phyloP scores from a whole-genome alignment of 2,888 invertebrate species.

The Amphipoea oculea region DNA sequence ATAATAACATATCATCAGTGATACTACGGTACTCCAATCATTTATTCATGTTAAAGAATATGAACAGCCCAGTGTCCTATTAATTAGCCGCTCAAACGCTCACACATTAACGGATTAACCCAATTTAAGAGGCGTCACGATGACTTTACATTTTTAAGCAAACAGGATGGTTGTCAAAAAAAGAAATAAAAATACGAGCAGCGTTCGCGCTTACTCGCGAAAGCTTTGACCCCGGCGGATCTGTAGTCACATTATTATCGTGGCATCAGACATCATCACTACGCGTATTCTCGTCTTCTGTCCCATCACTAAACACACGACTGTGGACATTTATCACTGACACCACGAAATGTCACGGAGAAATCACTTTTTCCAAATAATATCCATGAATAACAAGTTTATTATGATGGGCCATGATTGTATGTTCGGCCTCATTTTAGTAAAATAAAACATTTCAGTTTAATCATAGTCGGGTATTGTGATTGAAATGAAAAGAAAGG shows the following conservation, averaged over 20 bases:
- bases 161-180: slow-evolving; percentile 48
- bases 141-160: slow-evolving; percentile 49
- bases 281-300: slow-evolving; percentile 21
- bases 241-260: slow-evolving; percentile 25
- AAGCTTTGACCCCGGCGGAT: slow-evolving; percentile 39
- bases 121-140: slow-evolving; percentile 36
- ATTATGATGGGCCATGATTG: slow-evolving; percentile 30
- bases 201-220: slow-evolving; percentile 14
- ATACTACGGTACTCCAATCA: slow-evolving; percentile 1
- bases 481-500: slow-evolving; percentile 26
- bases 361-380: slow-evolving; percentile 40
- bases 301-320: slow-evolving; percentile 14
- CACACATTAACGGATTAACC: slow-evolving; percentile 50
- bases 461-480: slow-evolving; percentile 46
- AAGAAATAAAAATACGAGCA: slow-evolving; percentile 33
- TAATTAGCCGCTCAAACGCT: slow-evolving; percentile 59
- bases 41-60: slow-evolving; percentile 21
- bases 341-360: slow-evolving; percentile 22
- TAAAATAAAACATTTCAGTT: slow-evolving; percentile 57
- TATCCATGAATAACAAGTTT: slow-evolving; percentile 29
- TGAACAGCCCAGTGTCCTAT: slow-evolving; percentile 24
- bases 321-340: slow-evolving; percentile 32
- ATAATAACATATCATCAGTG: background rate
- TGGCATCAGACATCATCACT: slow-evolving; percentile 30
- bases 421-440: slow-evolving; percentile 39